Percentiles rank a stretch among this genome's conserved stretches.
Conservation (phyloP, 2,113 vertebrate species). For the Pipra filicauda region DNA sequence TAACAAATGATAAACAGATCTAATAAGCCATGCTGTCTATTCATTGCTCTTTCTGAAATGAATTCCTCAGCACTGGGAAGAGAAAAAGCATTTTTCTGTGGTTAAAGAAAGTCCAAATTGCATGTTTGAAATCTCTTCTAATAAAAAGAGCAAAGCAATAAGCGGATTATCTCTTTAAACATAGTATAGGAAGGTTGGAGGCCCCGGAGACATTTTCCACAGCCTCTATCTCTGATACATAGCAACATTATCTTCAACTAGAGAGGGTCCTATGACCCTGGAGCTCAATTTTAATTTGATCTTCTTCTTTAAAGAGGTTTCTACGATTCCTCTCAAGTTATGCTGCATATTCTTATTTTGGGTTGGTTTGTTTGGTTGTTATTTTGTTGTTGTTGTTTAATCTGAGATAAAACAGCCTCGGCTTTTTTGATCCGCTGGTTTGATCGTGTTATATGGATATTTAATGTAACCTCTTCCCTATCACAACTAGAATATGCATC, state of each 20-base stretch:
- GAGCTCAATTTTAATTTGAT: conserved; percentile 64
- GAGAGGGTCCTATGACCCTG: conserved; percentile 55
- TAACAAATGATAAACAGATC: not conserved
- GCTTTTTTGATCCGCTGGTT: conserved; percentile 54
- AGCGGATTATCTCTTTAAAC: conserved; percentile 65
- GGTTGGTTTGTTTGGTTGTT: conserved; percentile 31
- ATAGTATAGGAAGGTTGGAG: conserved; percentile 58
- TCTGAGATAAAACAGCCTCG: conserved; percentile 11
- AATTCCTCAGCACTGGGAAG: conserved; percentile 27
- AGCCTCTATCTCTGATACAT: conserved; percentile 49
- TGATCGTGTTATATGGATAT: conserved; percentile 34
- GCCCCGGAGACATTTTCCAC: conserved; percentile 49
- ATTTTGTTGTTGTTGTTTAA: conserved; percentile 28
- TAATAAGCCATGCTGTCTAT: not conserved
- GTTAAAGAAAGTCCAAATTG: conserved; percentile 57
- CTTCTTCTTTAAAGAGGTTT: conserved; percentile 55
- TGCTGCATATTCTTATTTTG: conserved; percentile 50
- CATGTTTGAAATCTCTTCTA: conserved; percentile 51
- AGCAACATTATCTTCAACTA: conserved; percentile 56
- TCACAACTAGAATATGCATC: not conserved
- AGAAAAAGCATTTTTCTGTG: conserved; percentile 44
- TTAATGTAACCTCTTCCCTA: conserved; percentile 15
- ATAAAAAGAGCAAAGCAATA: conserved; percentile 65
- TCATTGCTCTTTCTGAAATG: not conserved
- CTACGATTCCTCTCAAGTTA: conserved; percentile 42